Evolutionary conservation across 2,113 vertebrate species (phyloP).

Genomic region (Gymnarchus niloticus): DNA sequence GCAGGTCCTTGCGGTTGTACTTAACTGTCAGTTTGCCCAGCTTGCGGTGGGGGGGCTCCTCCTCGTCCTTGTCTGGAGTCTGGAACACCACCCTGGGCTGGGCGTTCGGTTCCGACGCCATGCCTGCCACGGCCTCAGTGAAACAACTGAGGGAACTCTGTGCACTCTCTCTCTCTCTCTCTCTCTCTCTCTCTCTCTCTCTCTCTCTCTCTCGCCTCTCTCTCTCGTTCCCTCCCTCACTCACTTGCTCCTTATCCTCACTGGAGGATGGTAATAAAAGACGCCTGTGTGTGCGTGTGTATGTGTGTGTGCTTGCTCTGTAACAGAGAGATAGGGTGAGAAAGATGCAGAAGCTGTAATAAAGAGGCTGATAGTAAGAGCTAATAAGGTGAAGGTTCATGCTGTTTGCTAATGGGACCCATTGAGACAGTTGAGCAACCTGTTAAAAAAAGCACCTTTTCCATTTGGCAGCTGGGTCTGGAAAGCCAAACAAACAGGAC

Average conservation of each 20-base stretch:
- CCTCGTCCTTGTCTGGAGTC: slow-evolving; percentile 63
- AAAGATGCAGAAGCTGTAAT: slow-evolving; percentile 36
- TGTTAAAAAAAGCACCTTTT: slow-evolving; percentile 3
- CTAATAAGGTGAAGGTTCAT: slow-evolving; percentile 30
- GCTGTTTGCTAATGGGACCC: neutral
- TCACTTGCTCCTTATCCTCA: slow-evolving; percentile 48
- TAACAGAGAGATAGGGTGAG: slow-evolving; percentile 31
- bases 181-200: slow-evolving; percentile 17
- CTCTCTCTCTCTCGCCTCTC: slow-evolving; percentile 17
- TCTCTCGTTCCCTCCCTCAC: slow-evolving; percentile 12
- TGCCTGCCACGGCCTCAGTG: slow-evolving; percentile 62
- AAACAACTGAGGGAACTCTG: slow-evolving; percentile 34
- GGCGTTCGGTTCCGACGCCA: slow-evolving; percentile 69
- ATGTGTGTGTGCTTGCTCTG: slow-evolving; percentile 27
- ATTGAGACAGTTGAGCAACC: neutral
- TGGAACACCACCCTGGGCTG: slow-evolving; percentile 82
- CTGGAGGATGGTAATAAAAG: slow-evolving; percentile 62
- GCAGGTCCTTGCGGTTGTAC: slow-evolving; percentile 88
- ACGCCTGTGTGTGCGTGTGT: slow-evolving; percentile 36
- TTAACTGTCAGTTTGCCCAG: slow-evolving; percentile 88
- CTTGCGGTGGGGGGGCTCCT: slow-evolving; percentile 71
- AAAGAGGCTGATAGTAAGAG: slow-evolving; percentile 47
- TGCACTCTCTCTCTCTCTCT: slow-evolving; percentile 14
- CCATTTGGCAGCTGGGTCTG: neutral
- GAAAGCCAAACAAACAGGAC: neutral